Evolutionary conservation across 2,113 vertebrate species (phyloP), one percentile per base, ranked within the genome.

Genomic region (Erythrocercus mccallii): DNA sequence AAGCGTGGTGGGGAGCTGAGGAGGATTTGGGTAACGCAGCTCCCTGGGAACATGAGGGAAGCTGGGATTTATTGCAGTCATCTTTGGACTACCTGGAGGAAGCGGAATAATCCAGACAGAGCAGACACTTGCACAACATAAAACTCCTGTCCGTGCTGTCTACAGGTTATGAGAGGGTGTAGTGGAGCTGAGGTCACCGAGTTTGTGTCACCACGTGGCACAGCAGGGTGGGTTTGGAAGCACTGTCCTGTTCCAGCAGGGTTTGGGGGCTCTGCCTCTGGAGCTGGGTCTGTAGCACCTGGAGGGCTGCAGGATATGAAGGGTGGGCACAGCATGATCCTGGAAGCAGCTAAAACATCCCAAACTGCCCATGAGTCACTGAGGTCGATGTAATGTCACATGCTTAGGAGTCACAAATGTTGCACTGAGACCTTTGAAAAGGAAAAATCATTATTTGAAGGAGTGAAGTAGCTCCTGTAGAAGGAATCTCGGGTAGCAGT

Each of bases 71-170:
- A 9, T 2, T 76, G 65, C 78, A 74, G 25, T 33, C 56, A 74
- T 72, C 21, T 72, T 40, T 15, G 10, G 40, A 11, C 15, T 69
- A 9, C 45, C 37, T 62, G 60, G 33, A 92, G 88, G 70, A 79
- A 90, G 70, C 4, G 13, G 90, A 84, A 33, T 54, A 28, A 74
- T 17, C 51, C 79, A 58, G 78, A 6, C 64, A 1, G 28, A 73
- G 72, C 72, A 80, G 84, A 37, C 37, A 9, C 8, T 85, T 71
- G 70, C 79, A 62, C 74, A 66, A 79, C 0, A 38, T 18, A 27
- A 53, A 21, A 25, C 1, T 7, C 21, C 19, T 0, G 11, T 15
- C 10, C 0, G 0, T 23, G 66, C 21, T 22, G 62, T 8, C 45
- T 6, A 1, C 33, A 42, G 64, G 64, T 54, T 37, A 2, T 7